A percentile compares a stretch with the other conserved stretches of the same genome.
phyloP scores from a whole-genome alignment of 92 coral and sea anemone genomes.

The Palythoa heliodiscus region DNA sequence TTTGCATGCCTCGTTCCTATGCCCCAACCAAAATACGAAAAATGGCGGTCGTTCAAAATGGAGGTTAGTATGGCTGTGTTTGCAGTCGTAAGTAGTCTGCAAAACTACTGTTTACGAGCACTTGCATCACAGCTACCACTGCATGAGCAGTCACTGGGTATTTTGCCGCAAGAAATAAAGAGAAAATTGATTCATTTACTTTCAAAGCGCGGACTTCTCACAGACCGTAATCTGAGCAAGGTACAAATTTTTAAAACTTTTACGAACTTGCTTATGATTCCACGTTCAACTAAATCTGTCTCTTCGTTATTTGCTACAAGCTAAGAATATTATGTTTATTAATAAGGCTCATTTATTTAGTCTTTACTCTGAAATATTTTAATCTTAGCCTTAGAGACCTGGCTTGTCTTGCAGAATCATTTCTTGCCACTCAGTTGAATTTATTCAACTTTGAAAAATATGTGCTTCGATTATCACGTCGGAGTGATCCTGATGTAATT shows the following conservation, averaged over 20 bases:
- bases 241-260: conserved; percentile 36
- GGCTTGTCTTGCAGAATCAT: too few relatives aligned
- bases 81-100: conserved; percentile 69
- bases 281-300: neutral
- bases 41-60: conserved; percentile 63
- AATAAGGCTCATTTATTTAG: too few relatives aligned
- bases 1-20: conserved; percentile 8
- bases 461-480: too few relatives aligned
- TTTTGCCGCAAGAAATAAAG: conserved; percentile 80
- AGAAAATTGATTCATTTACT: conserved; percentile 69
- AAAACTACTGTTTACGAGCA: conserved; percentile 78
- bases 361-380: too few relatives aligned
- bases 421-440: too few relatives aligned
- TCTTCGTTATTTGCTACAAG: neutral
- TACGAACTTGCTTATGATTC: too few relatives aligned
- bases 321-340: too few relatives aligned
- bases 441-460: too few relatives aligned
- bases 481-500: too few relatives aligned
- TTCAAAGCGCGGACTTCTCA: conserved; percentile 87
- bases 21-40: neutral
- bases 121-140: conserved; percentile 70
- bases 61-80: conserved; percentile 59
- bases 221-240: conserved; percentile 72
- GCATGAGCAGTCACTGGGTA: conserved; percentile 68
- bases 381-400: too few relatives aligned